Evolutionary conservation across 2,888 invertebrate species (phyloP).

Genomic region (Rambutsinella grinnellia): DNA sequence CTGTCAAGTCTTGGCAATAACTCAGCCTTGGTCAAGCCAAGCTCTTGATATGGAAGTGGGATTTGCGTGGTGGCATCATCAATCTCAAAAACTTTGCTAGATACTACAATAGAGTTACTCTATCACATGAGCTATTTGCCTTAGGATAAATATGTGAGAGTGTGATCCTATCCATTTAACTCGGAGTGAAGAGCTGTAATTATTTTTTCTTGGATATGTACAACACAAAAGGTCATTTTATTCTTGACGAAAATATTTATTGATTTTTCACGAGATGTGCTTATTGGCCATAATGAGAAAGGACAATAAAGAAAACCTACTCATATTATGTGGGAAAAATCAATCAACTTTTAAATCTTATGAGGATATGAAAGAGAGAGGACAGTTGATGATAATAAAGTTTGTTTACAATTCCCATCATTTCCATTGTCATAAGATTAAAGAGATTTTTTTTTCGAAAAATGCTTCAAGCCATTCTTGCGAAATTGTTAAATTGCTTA

Average conservation of each 20-base stretch:
- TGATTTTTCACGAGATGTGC: slow-evolving; percentile 18
- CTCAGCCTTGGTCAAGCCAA: slow-evolving; percentile 51
- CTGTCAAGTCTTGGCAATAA: slow-evolving; percentile 59
- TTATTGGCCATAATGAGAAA: slow-evolving; percentile 22
- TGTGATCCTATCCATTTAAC: background rate
- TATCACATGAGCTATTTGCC: no score
- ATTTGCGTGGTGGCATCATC: slow-evolving; percentile 56
- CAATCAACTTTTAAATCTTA: slow-evolving; percentile 8
- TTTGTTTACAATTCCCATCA: slow-evolving; percentile 20
- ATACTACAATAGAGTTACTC: no score
- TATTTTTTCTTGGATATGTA: background rate
- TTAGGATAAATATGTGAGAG: background rate
- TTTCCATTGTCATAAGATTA: background rate
- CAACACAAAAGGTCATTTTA: background rate
- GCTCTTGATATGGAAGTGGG: slow-evolving; percentile 56
- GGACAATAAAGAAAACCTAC: slow-evolving; percentile 2
- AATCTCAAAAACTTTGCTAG: no score
- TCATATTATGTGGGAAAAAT: background rate
- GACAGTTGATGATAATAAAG: background rate
- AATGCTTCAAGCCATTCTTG: background rate
- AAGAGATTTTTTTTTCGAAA: background rate
- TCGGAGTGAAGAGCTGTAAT: background rate
- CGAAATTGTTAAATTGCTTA: slow-evolving; percentile 3
- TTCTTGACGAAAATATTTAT: slow-evolving; percentile 16
- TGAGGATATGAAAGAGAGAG: background rate